Evolutionary conservation across 2,113 vertebrate genomes (phyloP), one percentile per base, ranked within the genome.

Genomic region (Suncus etruscus): DNA sequence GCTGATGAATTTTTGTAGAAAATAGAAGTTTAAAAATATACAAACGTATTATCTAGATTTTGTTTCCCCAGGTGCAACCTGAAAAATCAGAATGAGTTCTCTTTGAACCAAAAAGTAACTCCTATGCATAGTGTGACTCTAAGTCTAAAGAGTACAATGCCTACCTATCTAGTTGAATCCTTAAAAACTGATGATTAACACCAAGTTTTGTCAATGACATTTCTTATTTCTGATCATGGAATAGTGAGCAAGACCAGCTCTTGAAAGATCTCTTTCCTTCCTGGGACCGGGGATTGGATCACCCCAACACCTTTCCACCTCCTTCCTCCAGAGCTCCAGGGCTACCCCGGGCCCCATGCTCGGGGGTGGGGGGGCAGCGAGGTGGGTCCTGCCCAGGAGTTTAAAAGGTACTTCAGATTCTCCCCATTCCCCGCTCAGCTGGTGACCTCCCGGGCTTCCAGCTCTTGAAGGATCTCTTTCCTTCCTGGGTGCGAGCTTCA

Each of bases 61-160:
- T 85, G 77, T 90, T 70, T 76, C 91, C 95, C 69, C 90, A 95
- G 94, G 94, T 96, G 89, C 83, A 77, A 89, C 78, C 87, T 95
- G 63, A 93, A 87, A 97, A 95, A 77, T 92, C 93, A 94, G 94
- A 92, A 86, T 39, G 90, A 96, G 75, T 93, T 94, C 1, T 95
- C 95, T 96, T 97, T 79, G 97, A 95, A 90, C 79, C 58, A 93
- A 94, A 96, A 96, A 90, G 84, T 48, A 92, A 70, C 89, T 96
- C 94, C 86, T 95, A 24, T 90, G 80, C 81, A 63, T 63, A 8
- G 80, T 94, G 72, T 90, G 91, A 95, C 93, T 96, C 45, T 92
- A 83, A 83, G 24, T 16, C 80, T 45, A 94, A 3, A 77, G 80
- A 93, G 1, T 15, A 54, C 63, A 94, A 69, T 14, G 11, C 74